These are phyloP conservation scores for Netelia virgata DNA, from an alignment of 2,888 invertebrate species.

Conservation along the genomic window DNA sequence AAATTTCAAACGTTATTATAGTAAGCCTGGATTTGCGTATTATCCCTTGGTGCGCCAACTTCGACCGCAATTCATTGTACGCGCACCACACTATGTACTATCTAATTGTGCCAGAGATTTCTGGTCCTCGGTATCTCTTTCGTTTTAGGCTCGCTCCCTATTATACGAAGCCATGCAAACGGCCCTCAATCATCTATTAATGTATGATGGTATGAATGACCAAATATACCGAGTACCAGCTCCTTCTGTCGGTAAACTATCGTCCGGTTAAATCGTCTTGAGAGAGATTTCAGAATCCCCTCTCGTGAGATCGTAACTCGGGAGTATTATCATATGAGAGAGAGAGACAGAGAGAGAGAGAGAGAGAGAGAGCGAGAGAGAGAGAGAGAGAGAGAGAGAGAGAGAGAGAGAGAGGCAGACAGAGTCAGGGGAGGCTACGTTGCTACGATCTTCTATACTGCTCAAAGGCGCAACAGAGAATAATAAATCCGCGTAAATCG, in stretches of 20 bases:
- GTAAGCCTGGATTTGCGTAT: conserved; percentile 20
- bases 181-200: conserved; percentile 48
- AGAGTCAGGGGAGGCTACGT: not conserved
- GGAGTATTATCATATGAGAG: conserved; percentile 30
- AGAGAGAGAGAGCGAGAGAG: no score
- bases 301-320: conserved; percentile 24
- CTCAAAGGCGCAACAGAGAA: conserved; percentile 58
- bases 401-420: not conserved
- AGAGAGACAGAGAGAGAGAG: conserved; percentile 35
- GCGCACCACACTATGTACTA: conserved; percentile 2
- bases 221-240: conserved; percentile 38
- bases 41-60: conserved; percentile 13
- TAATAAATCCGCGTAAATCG: conserved; percentile 55
- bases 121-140: not conserved
- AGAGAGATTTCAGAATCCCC: conserved; percentile 37
- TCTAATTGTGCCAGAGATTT: conserved; percentile 16
- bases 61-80: not conserved
- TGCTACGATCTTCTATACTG: conserved; percentile 15
- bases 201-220: conserved; percentile 56
- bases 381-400: conserved; percentile 28
- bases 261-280: conserved; percentile 55
- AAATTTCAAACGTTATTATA: conserved; percentile 34
- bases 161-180: conserved; percentile 42
- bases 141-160: conserved; percentile 10
- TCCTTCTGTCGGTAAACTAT: conserved; percentile 43